Conservation (phyloP, 1,140 invertebrate species). For the Musca vetustissima region DNA sequence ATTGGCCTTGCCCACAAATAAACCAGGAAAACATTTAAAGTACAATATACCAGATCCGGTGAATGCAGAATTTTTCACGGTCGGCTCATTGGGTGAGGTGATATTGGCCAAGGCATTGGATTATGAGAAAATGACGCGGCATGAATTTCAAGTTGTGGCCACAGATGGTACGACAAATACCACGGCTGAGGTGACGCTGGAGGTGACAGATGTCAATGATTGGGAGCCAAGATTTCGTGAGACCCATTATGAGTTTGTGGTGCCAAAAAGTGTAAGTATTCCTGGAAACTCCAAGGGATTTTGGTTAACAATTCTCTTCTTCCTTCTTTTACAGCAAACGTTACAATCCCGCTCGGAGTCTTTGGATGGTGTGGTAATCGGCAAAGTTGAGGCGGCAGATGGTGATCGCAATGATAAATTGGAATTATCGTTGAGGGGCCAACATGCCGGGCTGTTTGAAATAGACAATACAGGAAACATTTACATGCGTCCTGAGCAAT, state of each 20-base stretch:
- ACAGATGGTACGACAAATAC: slow-evolving; percentile 68
- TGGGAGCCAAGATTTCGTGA: slow-evolving; percentile 89
- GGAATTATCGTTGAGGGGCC: slow-evolving; percentile 69
- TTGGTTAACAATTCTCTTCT: not conserved
- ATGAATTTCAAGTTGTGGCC: slow-evolving; percentile 79
- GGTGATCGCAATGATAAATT: slow-evolving; percentile 77
- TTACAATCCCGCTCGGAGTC: slow-evolving; percentile 43
- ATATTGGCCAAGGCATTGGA: slow-evolving; percentile 75
- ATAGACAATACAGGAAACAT: slow-evolving; percentile 61
- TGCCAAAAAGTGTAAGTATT: slow-evolving; percentile 50
- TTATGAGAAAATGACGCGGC: slow-evolving; percentile 74
- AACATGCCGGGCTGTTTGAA: slow-evolving; percentile 65
- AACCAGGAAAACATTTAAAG: slow-evolving; percentile 60
- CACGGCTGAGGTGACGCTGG: slow-evolving; percentile 72
- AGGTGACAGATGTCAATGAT: slow-evolving; percentile 86
- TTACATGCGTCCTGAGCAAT: slow-evolving; percentile 52
- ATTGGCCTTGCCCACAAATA: slow-evolving; percentile 63
- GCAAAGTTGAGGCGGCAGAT: slow-evolving; percentile 74
- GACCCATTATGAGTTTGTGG: slow-evolving; percentile 80
- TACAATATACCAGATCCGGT: slow-evolving; percentile 51
- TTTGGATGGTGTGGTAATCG: slow-evolving; percentile 58
- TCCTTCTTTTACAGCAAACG: slow-evolving; percentile 38
- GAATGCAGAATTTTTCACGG: slow-evolving; percentile 60
- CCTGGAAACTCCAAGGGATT: not conserved
- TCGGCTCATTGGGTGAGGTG: slow-evolving; percentile 78